These are phyloP conservation scores for Drosophila dives DNA, from an alignment of 2,888 invertebrate genomes.

Conservation along the genomic window DNA sequence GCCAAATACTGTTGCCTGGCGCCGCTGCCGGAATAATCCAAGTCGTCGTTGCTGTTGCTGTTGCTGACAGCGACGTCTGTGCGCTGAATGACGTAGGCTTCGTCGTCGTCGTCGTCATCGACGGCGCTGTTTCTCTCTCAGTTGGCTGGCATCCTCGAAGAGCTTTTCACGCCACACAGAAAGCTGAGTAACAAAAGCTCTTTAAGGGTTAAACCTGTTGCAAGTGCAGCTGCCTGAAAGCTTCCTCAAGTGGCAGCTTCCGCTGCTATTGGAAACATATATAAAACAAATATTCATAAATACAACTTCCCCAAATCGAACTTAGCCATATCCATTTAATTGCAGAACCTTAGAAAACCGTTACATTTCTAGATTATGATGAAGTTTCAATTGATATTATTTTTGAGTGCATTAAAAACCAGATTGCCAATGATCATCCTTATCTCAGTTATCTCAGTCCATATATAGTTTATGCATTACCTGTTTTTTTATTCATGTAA, in stretches of 20 bases:
- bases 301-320: not conserved
- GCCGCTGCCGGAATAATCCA: constrained; percentile 27
- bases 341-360: not conserved
- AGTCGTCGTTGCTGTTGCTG: constrained; percentile 19
- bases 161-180: constrained; percentile 30
- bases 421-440: not conserved
- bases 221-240: constrained; percentile 27
- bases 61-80: constrained; percentile 33
- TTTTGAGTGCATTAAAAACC: not conserved
- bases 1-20: constrained; percentile 54
- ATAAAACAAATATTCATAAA: not conserved
- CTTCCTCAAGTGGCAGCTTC: constrained; percentile 30
- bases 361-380: not conserved
- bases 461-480: not conserved
- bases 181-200: constrained; percentile 31
- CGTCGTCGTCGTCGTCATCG: constrained; percentile 3
- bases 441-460: too few relatives aligned
- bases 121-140: constrained; percentile 4
- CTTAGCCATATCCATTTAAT: not conserved
- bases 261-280: constrained; percentile 15
- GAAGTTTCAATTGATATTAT: not conserved
- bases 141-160: constrained; percentile 39
- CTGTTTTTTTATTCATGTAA: constrained; percentile 9
- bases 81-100: constrained; percentile 25
- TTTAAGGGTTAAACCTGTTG: constrained; percentile 64